Conservation (phyloP, 2,888 invertebrate species). For the Trachelus tabidus region DNA sequence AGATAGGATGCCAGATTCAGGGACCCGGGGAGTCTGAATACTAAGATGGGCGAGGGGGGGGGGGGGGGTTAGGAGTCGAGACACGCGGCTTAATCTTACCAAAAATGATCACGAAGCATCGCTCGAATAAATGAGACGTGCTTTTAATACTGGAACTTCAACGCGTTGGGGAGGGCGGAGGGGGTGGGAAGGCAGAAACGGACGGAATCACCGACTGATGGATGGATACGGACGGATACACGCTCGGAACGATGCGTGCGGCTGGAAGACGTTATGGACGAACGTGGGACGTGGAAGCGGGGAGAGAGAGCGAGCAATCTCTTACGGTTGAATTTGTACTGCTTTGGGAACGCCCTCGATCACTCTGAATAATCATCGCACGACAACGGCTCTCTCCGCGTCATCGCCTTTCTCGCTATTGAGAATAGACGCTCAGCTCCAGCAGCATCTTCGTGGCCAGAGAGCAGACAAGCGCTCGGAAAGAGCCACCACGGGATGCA, state of each 20-base stretch:
- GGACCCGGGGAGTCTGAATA: too few relatives aligned
- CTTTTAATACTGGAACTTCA: not conserved
- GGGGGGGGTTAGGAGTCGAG: not conserved
- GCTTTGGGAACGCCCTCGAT: constrained; percentile 48
- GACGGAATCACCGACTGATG: not conserved
- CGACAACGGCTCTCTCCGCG: constrained; percentile 38
- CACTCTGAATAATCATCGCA: constrained; percentile 60
- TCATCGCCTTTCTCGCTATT: constrained; percentile 42
- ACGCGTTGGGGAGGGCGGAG: constrained; percentile 25
- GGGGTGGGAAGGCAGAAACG: constrained; percentile 9
- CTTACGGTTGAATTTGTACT: constrained; percentile 55
- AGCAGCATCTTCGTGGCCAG: too few relatives aligned
- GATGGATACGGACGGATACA: not conserved
- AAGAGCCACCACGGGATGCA: not conserved
- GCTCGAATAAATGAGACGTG: constrained; percentile 1
- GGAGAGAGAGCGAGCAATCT: constrained; percentile 45
- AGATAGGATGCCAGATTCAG: too few relatives aligned
- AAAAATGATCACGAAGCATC: not conserved
- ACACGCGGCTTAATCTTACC: not conserved
- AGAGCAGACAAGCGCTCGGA: too few relatives aligned
- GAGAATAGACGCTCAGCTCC: too few relatives aligned
- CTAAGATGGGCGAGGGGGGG: too few relatives aligned
- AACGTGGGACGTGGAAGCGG: not conserved
- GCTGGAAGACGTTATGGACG: not conserved
- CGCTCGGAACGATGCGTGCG: not conserved